These are phyloP conservation scores for Phrynosoma platyrhinos DNA, from an alignment of 2,113 vertebrate species.

Conservation along the genomic window DNA sequence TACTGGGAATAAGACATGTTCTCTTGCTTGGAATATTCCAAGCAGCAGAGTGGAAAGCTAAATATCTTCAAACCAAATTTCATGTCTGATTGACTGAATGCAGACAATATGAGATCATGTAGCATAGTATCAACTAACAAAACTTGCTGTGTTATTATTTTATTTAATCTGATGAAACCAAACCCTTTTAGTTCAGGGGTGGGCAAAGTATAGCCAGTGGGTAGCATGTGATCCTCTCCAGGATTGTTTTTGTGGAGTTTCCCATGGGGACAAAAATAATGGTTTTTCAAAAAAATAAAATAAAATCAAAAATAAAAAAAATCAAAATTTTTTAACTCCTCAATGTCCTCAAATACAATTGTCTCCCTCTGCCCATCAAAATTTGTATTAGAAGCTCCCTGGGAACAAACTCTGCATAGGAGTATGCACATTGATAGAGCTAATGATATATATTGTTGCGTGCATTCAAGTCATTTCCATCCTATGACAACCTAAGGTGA, in stretches of 20 bases:
- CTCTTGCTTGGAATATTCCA: not conserved
- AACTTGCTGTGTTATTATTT: too few relatives aligned
- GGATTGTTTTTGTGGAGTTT: too few relatives aligned
- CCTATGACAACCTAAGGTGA: too few relatives aligned
- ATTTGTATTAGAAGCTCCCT: not conserved
- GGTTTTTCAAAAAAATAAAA: too few relatives aligned
- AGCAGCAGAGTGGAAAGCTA: not conserved
- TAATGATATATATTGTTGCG: not conserved
- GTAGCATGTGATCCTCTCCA: not conserved
- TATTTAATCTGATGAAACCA: not conserved
- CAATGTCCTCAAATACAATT: not conserved
- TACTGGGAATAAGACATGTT: not conserved
- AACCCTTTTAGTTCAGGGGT: too few relatives aligned
- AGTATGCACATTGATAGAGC: not conserved
- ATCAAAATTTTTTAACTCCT: too few relatives aligned
- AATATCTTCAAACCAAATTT: not conserved
- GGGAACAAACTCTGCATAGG: not conserved
- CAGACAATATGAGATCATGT: not conserved
- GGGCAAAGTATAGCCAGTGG: not conserved
- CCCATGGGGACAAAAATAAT: too few relatives aligned
- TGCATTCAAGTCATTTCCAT: too few relatives aligned
- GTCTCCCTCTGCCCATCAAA: not conserved
- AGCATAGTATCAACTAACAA: not conserved
- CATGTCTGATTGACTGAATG: not conserved
- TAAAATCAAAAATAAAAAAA: too few relatives aligned